A percentile compares a stretch with the other conserved stretches of the same genome.
Conservation (phyloP, 2,888 invertebrate species). For the Schizaphis graminum region DNA sequence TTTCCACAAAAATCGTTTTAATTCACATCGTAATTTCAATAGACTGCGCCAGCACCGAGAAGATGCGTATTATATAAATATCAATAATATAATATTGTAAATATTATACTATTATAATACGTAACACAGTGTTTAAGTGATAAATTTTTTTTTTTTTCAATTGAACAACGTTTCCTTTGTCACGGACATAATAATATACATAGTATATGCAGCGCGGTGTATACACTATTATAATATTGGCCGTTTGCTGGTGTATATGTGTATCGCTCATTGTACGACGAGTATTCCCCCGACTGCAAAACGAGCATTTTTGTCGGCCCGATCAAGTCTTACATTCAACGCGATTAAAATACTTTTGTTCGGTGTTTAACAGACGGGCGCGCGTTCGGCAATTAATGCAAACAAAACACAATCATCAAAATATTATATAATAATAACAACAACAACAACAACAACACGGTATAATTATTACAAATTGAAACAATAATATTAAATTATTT, state of each 20-base stretch:
- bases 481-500: background rate
- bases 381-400: background rate
- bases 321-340: slow-evolving; percentile 37
- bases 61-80: background rate
- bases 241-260: background rate
- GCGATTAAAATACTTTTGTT: slow-evolving; percentile 18
- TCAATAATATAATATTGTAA: background rate
- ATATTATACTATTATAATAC: background rate
- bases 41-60: background rate
- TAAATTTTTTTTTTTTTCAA: slow-evolving; percentile 29
- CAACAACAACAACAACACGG: background rate
- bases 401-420: slow-evolving; percentile 8
- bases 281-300: background rate
- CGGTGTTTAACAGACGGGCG: background rate
- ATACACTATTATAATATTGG: background rate
- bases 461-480: background rate
- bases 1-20: background rate
- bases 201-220: background rate
- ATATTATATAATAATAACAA: background rate
- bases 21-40: background rate
- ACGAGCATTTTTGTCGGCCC: slow-evolving; percentile 17
- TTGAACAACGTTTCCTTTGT: slow-evolving; percentile 42
- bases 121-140: background rate
- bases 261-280: background rate
- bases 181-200: background rate